A percentile compares a stretch with the other conserved stretches of the same genome.
These are phyloP conservation scores for Lasioglossum albipes DNA, from an alignment of 1,140 invertebrate genomes.

Conservation along the genomic window DNA sequence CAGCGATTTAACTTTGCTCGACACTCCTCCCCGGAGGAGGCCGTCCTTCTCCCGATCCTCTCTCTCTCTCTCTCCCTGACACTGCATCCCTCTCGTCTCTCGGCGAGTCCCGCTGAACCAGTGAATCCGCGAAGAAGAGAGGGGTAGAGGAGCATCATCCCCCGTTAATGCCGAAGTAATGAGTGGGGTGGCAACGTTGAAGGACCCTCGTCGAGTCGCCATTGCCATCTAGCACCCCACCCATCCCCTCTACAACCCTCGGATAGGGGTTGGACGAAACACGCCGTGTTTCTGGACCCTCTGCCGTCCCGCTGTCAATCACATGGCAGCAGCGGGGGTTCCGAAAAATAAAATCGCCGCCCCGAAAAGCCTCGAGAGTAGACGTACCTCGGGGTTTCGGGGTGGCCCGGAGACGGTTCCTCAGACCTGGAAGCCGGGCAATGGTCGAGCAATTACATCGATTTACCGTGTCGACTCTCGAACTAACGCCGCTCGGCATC, in stretches of 20 bases:
- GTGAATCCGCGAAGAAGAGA: conserved; percentile 56
- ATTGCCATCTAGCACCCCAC: conserved; percentile 40
- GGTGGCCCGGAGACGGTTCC: conserved; percentile 29
- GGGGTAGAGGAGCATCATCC: conserved; percentile 67
- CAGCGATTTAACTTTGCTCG: conserved; percentile 55
- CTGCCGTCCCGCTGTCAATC: conserved; percentile 59
- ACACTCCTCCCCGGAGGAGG: conserved; percentile 29
- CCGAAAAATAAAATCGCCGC: conserved; percentile 1
- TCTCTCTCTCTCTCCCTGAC: neutral
- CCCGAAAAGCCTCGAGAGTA: conserved; percentile 3
- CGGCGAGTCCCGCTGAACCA: conserved; percentile 37
- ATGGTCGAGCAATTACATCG: conserved; percentile 27
- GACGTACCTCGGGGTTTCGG: neutral
- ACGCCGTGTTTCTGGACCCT: conserved; percentile 34
- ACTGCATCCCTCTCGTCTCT: neutral
- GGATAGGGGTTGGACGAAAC: conserved; percentile 51
- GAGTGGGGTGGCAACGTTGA: conserved; percentile 75
- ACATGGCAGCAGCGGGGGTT: conserved; percentile 49
- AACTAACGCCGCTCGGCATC: conserved; percentile 6
- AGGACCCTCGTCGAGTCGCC: conserved; percentile 70
- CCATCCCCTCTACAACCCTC: conserved; percentile 1
- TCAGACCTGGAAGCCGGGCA: neutral
- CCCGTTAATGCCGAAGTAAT: conserved; percentile 77
- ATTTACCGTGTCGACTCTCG: conserved; percentile 30
- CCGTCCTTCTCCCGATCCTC: neutral